phyloP scores from a whole-genome alignment of 2,113 vertebrate species.

The Polypterus bichir region DNA sequence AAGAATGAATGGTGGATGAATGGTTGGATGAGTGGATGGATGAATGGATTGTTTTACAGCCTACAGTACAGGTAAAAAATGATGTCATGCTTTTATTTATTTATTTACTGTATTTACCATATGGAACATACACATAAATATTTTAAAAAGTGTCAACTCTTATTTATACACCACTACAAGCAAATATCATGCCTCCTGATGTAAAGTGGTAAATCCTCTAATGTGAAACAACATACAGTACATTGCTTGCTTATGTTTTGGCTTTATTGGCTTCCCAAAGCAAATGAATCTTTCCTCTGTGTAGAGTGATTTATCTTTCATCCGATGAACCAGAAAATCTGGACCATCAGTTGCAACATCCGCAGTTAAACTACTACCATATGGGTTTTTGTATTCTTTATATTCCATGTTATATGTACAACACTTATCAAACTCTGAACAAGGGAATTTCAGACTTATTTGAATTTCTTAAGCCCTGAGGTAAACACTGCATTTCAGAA shows the following conservation, averaged over 20 bases:
- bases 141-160: conserved; percentile 3
- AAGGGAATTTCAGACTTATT: too few species aligned
- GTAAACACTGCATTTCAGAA: too few species aligned
- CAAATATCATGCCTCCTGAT: conserved; percentile 4
- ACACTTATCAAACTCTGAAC: too few species aligned
- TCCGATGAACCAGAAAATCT: conserved; percentile 26
- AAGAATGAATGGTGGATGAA: too few species aligned
- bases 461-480: too few species aligned
- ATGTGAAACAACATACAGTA: conserved; percentile 6
- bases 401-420: too few species aligned
- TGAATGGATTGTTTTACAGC: too few species aligned
- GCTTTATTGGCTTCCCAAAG: conserved; percentile 8
- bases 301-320: conserved; percentile 23
- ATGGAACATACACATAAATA: neutral
- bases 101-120: conserved; percentile 10
- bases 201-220: conserved; percentile 9
- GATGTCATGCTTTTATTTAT: too few species aligned
- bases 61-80: too few species aligned
- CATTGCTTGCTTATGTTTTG: conserved; percentile 15
- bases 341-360: conserved; percentile 21
- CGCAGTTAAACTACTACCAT: conserved; percentile 22
- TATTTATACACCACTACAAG: conserved; percentile 17
- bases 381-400: conserved; percentile 4
- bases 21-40: too few species aligned
- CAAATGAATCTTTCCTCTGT: conserved; percentile 11